Base-by-base conservation (phyloP, 2,888 invertebrate genomes). In the Meiosimyza platycephala region DNA sequence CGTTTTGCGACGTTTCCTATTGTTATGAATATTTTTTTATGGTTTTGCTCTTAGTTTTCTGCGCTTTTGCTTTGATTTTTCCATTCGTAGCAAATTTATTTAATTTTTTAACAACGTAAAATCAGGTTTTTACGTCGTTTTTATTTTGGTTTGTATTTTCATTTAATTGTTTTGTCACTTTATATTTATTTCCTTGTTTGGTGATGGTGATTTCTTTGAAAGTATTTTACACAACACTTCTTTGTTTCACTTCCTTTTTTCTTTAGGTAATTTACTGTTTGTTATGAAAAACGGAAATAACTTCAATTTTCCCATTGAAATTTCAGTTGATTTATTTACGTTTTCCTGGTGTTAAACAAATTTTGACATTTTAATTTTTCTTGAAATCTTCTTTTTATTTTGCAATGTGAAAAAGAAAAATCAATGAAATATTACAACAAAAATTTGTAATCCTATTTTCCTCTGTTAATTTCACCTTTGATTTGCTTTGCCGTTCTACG, bases 1-100 rank as follows among this genome's bases (percentile, higher is more conserved):
- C 83, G 80, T 74, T 78, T 76, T 73, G 79, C 79, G 81, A 80
- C 80, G 80, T 80, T 80, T 80, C 80, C 80, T 79, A 75, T 76
- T 75, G 73, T 76, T 79, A 74, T 75, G 66, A 75, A 66, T 74
- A 47, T 70, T 48, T 60, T 54, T 68, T 78, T 75, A 54, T 73
- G 76, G 72, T 74, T 76, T 68, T 70, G 71, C 64, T 68, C 74
- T 72, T 77, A 33, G 54, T 69, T 22, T 22, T 73, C 63, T 71
- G 18, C 65, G 50, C 62, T 60, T 69, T 75, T 71, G 70, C 71
- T 75, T 76, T 73, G 55, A 55, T 72, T 78, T 68, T 60, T 66
- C 63, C 66, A 33, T 70, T 15, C 40, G 69, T 47, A 54, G 54
- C 54, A 16, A 63, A 18, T 50, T 63, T 66, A 22, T 52, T 33